Conservation (phyloP, 2,797 vertebrate genomes). For the Myripristis jacobus region DNA sequence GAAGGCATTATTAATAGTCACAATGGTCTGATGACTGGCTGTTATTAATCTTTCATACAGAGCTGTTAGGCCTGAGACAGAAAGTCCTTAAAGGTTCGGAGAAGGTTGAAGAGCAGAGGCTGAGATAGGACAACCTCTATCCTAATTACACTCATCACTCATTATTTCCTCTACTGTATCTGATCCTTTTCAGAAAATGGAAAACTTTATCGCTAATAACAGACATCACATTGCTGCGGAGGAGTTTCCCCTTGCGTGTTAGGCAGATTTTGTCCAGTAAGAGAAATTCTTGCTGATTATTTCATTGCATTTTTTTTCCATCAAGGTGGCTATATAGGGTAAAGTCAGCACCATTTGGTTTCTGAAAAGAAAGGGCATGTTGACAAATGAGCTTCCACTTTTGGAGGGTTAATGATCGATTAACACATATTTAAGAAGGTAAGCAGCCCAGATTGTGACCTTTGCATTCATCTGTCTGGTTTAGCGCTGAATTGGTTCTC, state of each 20-base stretch:
- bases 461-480: constrained; percentile 38
- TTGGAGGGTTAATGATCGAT: constrained; percentile 62
- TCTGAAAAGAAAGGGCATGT: constrained; percentile 35
- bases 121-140: constrained; percentile 67
- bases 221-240: constrained; percentile 55
- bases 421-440: constrained; percentile 45
- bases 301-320: constrained; percentile 33
- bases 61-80: constrained; percentile 27
- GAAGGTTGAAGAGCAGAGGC: constrained; percentile 78
- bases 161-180: constrained; percentile 65
- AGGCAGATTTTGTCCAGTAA: constrained; percentile 15
- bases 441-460: constrained; percentile 46
- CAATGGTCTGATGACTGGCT: constrained; percentile 39
- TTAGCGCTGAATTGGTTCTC: constrained; percentile 34
- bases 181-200: constrained; percentile 68
- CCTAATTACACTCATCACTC: constrained; percentile 83
- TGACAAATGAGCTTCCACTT: constrained; percentile 53
- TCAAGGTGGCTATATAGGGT: constrained; percentile 57
- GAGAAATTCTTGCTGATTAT: constrained; percentile 44
- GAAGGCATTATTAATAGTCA: constrained; percentile 63
- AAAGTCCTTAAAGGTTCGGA: constrained; percentile 67
- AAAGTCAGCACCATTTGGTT: constrained; percentile 54
- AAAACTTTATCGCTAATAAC: constrained; percentile 66
- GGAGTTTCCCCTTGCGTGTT: constrained; percentile 31
- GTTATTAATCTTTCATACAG: constrained; percentile 73